These are phyloP conservation scores for Philereme transversata DNA, from an alignment of 2,888 invertebrate species.

Conservation along the genomic window DNA sequence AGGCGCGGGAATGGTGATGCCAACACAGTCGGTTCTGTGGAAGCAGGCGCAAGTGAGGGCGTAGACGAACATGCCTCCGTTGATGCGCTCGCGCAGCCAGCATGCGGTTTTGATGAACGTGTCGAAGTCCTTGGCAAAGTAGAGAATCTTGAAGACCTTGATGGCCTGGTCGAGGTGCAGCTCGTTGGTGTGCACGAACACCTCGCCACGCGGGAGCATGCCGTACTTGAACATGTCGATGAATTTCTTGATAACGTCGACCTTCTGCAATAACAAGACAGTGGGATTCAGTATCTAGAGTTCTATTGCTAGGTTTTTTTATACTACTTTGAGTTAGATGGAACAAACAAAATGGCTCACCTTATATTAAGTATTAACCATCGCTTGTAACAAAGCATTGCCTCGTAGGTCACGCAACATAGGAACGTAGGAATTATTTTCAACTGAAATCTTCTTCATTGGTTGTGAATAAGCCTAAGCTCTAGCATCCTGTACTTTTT, in stretches of 20 bases:
- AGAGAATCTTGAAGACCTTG: constrained; percentile 85
- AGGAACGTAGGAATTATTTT: too few species aligned
- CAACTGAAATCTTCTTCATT: too few species aligned
- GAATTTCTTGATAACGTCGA: constrained; percentile 84
- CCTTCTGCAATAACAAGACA: constrained; percentile 63
- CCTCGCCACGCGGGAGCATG: constrained; percentile 82
- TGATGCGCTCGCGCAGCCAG: constrained; percentile 88
- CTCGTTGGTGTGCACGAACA: constrained; percentile 85
- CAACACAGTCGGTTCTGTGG: constrained; percentile 87
- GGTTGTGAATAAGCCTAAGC: too few species aligned
- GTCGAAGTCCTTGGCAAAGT: constrained; percentile 87
- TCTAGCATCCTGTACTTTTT: too few species aligned
- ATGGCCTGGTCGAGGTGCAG: constrained; percentile 86
- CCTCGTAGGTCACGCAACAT: too few species aligned
- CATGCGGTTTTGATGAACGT: constrained; percentile 87
- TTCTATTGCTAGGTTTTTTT: too few species aligned
- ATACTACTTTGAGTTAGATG: too few species aligned
- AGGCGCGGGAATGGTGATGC: constrained; percentile 87
- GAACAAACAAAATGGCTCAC: too few species aligned
- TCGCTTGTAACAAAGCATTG: too few species aligned
- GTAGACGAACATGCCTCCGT: constrained; percentile 90
- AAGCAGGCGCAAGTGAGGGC: constrained; percentile 87
- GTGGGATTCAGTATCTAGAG: background rate
- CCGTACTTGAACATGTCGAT: constrained; percentile 81
- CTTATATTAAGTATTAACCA: too few species aligned